phyloP scores from a whole-genome alignment of 2,888 invertebrate genomes.

The Lydus trimaculatus region DNA sequence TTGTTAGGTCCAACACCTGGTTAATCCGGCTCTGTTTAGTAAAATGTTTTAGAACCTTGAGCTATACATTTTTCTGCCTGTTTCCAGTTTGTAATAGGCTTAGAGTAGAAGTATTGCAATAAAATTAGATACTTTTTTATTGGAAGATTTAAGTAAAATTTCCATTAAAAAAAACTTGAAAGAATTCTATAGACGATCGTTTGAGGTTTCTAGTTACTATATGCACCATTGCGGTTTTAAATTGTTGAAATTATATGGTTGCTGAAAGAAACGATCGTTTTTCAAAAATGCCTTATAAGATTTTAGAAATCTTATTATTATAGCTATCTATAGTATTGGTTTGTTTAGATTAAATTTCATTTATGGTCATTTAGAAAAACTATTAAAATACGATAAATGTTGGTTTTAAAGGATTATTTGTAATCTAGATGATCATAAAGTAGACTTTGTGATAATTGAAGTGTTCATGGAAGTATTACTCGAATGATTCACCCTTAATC shows the following conservation, averaged over 20 bases:
- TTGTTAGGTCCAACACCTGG: too few species aligned
- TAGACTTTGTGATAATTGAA: not conserved
- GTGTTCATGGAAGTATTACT: not conserved
- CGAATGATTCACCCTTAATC: not conserved
- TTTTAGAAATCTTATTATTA: not conserved
- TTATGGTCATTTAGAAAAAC: too few species aligned
- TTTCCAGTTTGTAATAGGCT: too few species aligned
- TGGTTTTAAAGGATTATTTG: too few species aligned
- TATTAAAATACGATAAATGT: too few species aligned
- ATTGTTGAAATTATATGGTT: not conserved
- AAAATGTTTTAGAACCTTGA: too few species aligned
- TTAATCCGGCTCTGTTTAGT: too few species aligned
- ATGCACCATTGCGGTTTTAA: not conserved
- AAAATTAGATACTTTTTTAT: too few species aligned
- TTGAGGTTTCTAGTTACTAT: not conserved
- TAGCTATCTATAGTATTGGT: not conserved
- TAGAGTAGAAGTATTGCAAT: too few species aligned
- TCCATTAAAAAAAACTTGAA: not conserved
- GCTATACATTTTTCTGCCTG: too few species aligned
- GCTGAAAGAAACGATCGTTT: not conserved
- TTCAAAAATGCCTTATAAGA: not conserved
- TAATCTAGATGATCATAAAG: too few species aligned
- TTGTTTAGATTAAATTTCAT: too few species aligned
- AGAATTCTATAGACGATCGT: not conserved
- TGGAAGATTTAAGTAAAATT: not conserved